phyloP scores from a whole-genome alignment of 2,888 invertebrate species.

The Machimus atricapillus region DNA sequence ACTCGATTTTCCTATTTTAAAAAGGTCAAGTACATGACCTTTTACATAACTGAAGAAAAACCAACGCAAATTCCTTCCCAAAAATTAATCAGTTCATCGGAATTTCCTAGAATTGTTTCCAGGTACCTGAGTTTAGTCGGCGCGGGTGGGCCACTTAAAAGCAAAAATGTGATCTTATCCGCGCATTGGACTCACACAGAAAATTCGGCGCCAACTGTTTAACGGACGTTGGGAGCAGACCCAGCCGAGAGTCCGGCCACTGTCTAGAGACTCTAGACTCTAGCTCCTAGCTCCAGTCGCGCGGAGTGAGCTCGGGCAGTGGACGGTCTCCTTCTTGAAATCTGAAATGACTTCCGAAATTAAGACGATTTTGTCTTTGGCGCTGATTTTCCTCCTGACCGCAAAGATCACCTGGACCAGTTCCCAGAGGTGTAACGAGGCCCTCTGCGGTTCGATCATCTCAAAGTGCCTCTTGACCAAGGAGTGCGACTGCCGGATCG shows the following conservation, averaged over 20 bases:
- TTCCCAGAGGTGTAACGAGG: not conserved
- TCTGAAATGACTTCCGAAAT: not conserved
- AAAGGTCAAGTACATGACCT: not conserved
- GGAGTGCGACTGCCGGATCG: not conserved
- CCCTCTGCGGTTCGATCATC: not conserved
- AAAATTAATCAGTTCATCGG: not conserved
- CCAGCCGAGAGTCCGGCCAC: not conserved
- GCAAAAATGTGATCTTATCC: not conserved
- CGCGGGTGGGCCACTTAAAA: not conserved
- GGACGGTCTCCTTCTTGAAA: not conserved
- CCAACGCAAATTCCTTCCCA: not conserved
- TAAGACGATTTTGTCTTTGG: not conserved
- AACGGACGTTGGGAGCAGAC: not conserved
- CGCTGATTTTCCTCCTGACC: not conserved
- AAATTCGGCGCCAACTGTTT: not conserved
- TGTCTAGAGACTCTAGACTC: not conserved
- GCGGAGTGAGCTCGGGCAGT: not conserved
- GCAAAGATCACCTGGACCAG: not conserved
- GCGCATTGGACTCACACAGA: not conserved
- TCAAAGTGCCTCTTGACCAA: slow-evolving; percentile 1
- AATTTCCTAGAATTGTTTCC: not conserved
- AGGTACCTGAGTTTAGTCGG: not conserved
- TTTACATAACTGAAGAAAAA: not conserved
- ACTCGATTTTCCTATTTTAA: not conserved
- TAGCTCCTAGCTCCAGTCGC: not conserved